Percentiles rank a stretch among this genome's conserved stretches.
Conservation (phyloP, 2,888 invertebrate genomes). For the Patella ulyssiponensis region DNA sequence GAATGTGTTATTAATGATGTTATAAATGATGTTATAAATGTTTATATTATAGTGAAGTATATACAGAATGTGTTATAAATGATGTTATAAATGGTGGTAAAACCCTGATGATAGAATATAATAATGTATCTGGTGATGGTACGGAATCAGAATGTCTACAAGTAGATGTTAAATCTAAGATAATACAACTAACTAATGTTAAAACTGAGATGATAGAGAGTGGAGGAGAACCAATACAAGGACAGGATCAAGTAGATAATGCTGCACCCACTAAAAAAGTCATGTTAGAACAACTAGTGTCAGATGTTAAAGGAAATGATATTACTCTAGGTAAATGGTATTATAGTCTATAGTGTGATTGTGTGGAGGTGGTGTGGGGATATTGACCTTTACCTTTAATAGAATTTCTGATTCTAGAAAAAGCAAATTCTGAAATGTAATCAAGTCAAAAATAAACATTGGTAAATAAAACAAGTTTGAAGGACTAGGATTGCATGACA, state of each 20-base stretch:
- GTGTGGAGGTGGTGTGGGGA: no score
- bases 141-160: background rate
- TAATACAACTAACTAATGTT: background rate
- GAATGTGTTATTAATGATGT: slow-evolving; percentile 31
- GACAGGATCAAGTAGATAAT: background rate
- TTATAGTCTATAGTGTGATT: background rate
- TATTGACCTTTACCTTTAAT: no score
- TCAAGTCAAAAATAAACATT: no score
- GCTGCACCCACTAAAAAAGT: background rate
- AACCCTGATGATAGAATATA: slow-evolving; percentile 47
- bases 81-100: slow-evolving; percentile 47
- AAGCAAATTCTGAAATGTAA: no score
- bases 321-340: background rate
- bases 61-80: slow-evolving; percentile 55
- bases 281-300: background rate
- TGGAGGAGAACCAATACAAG: background rate
- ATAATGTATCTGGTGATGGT: slow-evolving; percentile 31
- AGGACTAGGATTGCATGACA: no score
- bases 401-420: no score
- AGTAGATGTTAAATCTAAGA: background rate
- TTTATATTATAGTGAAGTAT: slow-evolving; percentile 36
- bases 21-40: background rate
- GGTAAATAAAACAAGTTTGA: no score
- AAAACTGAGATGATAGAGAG: background rate
- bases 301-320: background rate